Evolutionary conservation across 2,888 invertebrate species (phyloP), one percentile per base, ranked within the genome.

Genomic region (Rotaria sp.): DNA sequence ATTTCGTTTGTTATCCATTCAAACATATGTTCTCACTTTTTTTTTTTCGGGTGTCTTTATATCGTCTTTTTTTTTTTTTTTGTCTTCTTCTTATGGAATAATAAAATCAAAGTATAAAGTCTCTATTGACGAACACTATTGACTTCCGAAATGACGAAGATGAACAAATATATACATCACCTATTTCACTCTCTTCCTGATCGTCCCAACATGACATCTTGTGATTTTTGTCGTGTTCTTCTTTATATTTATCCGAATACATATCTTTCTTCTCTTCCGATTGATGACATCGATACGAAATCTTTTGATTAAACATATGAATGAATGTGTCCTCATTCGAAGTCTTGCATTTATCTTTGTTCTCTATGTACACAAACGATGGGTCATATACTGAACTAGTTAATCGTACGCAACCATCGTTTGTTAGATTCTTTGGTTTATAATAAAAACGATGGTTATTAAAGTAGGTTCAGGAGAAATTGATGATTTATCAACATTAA

Each of bases 401-500:
- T 67, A 67, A 67, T 67, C 67, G 30, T 15, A 67, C 18, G 67
- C 67, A 35, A 35, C 67, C 30, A 67, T 67, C 67, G 5, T 67
- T 67, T 67, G 67, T 24, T 52, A 24, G 21, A 52, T 52, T 21
- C 21, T 24, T 7, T 24, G 24, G 52, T 52, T 52, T 52, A 52
- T 52, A 24, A 52, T 52, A 52, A 24, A 52, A 24, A 80, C 26
- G 15, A 80, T 80, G 80, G 80, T 80, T 18, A 11, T 57, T 38
- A 50, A 50, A 48, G 52, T 75, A 0, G 85, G 86, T 48, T 85
- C 80, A 85, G 86, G 86, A 30, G 86, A 86, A n/a, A 84, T 86
- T 50, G 87, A 88, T 52, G 88, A 88, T 80, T 80, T 88, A 50
- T 86, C 88, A 21, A 86, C 87, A 21, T 84, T 88, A 21, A 84